Evolutionary conservation across 2,888 invertebrate species (phyloP), one percentile per base, ranked within the genome.

Genomic region (Caenorhabditis sp.): DNA sequence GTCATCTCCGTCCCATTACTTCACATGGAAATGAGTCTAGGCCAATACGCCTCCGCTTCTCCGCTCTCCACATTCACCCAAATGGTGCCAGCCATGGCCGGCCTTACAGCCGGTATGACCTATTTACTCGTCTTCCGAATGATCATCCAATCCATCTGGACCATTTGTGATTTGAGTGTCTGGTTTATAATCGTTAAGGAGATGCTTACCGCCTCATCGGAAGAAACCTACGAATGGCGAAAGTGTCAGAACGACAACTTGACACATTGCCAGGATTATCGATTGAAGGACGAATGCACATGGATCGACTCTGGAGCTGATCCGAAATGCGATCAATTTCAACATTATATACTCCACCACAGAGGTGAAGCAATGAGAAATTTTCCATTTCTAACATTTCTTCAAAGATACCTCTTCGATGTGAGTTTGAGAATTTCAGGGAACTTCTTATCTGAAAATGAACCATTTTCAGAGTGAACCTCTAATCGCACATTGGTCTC

Each of bases 11-110:
- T 81, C 17, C 80, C 80, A 25, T 63, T 81, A 27, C 63, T 81
- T 8, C 75, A 77, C 60, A 68, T 77, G 62, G 80, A 78, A 75
- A 76, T 78, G 23, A 71, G 77, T 12, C 62, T 81, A 3, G 80
- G 80, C 25, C 80, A 81, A 58, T 81, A 76, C 57, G 67, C 80
- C 10, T 78, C 78, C 0, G 72, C 70, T 1, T 73, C 69, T 7
- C 75, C 78, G 21, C 60, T 70, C 0, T 72, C 66, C 1, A 66
- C 70, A 12, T 78, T 74, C 50, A 68, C 68, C 1, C 38, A 70
- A 66, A 73, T 76, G 67, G 72, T 64, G 23, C 76, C 76, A 0
- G 70, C 70, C 5, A 60, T 76, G 62, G 76, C 66, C 1, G 76
- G 74, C 8, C 53, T 74, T 8, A 70, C 74, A 1, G 74, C 74